Evolutionary conservation across 1,140 invertebrate genomes (phyloP), one percentile per base, ranked within the genome.

Genomic region (Macrocentrus cingulum): DNA sequence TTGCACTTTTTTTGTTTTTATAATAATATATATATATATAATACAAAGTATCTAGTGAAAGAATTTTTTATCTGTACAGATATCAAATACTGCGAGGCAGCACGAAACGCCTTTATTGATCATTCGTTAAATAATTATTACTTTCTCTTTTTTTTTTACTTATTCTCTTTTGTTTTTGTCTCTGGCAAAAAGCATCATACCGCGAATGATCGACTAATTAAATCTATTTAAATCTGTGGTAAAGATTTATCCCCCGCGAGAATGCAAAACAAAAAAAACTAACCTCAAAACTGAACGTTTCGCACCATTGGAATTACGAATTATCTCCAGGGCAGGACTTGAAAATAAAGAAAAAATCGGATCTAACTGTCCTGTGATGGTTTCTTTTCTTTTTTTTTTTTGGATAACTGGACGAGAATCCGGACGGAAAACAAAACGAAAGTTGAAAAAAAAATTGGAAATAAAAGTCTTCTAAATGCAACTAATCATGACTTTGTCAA

Each of bases 301-400:
- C 65, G 68, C 70, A 69, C 67, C 71, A 74, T 73, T 66, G 66
- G 66, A 73, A 71, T 69, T 54, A 39, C 25, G 41, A 45, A 52
- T 20, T 42, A 23, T 23, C 25, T 51, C 6, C 2, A 16, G 9
- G 0, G 7, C 39, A 29, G 29, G 53, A 55, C 53, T 37, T 36
- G 34, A 16, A 36, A 36, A 51, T 20, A 39, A 15, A n/a, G 15
- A 8, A 25, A 46, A 2, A 9, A 4, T 46, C 29, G 13, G 29
- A 1, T 9, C 23, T n/a, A 23, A 46, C 4, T 9, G 37, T 5
- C 37, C 37, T 9, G 4, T 5, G 9, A 29, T 5, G 25, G 9
- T 29, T 9, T 19, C 15, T 18, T 9, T 45, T 18, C 4, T 45
- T 19, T 6, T 45, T 18, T 15, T 45, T 45, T 45, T 19, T 45